Evolutionary conservation across 2,113 vertebrate genomes (phyloP).

Genomic region (Pangasianodon hypophthalmus): DNA sequence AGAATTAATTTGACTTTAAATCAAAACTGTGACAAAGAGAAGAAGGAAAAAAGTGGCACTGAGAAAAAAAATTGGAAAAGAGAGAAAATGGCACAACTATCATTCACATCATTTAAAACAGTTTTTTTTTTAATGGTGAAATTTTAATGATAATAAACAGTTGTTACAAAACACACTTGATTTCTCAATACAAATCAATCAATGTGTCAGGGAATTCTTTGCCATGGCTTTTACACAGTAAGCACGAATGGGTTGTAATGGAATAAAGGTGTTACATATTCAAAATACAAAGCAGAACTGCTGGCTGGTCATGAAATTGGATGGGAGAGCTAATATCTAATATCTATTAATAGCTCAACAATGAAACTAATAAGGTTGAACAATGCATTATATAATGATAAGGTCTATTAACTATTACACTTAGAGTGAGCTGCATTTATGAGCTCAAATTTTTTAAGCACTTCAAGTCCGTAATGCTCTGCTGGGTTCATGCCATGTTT

Average conservation of each 20-base stretch:
- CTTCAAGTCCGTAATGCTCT: neutral
- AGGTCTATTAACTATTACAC: neutral
- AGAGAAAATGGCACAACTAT: neutral
- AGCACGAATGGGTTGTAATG: neutral
- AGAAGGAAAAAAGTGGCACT: neutral
- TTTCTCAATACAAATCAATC: neutral
- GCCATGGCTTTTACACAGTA: neutral
- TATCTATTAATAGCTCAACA: neutral
- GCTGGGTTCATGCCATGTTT: neutral
- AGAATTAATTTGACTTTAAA: neutral
- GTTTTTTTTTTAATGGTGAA: neutral
- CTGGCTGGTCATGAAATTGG: neutral
- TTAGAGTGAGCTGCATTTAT: neutral
- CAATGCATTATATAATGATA: neutral
- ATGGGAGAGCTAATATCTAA: neutral
- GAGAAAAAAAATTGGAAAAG: neutral
- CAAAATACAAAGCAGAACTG: neutral
- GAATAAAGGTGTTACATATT: neutral
- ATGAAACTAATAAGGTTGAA: neutral
- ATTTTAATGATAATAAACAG: neutral
- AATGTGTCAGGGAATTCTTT: neutral
- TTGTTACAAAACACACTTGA: neutral
- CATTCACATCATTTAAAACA: neutral
- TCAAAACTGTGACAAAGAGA: neutral
- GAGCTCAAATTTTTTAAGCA: neutral